Evolutionary conservation across 2,113 vertebrate species (phyloP).

Genomic region (Hymenochirus boettgeri): DNA sequence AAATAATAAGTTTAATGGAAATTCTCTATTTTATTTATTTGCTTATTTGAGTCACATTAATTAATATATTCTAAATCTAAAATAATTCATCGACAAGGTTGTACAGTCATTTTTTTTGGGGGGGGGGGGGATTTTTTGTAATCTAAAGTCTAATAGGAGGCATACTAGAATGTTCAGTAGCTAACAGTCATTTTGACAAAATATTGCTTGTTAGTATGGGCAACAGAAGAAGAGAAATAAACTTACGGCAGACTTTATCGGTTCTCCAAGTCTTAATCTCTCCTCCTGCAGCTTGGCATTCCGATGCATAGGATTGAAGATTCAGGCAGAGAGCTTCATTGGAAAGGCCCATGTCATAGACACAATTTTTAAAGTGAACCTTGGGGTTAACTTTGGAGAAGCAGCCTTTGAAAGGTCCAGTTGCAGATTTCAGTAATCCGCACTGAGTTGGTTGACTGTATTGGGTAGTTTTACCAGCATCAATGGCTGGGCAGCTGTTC

Average conservation of each 20-base stretch:
- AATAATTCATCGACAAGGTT: too few species aligned
- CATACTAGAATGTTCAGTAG: too few species aligned
- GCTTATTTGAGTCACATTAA: too few species aligned
- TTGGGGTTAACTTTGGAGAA: slow-evolving; percentile 49
- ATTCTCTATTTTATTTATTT: too few species aligned
- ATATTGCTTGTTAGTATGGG: too few species aligned
- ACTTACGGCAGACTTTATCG: slow-evolving; percentile 59
- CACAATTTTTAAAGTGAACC: slow-evolving; percentile 52
- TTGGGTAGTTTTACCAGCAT: neutral
- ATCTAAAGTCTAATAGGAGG: too few species aligned
- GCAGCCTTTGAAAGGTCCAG: slow-evolving; percentile 60
- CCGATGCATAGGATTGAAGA: slow-evolving; percentile 56
- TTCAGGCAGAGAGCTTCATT: slow-evolving; percentile 55
- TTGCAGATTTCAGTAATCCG: slow-evolving; percentile 50
- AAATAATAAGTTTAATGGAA: too few species aligned
- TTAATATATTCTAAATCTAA: too few species aligned
- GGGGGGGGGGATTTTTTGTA: too few species aligned
- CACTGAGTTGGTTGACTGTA: slow-evolving; percentile 41
- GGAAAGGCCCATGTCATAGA: slow-evolving; percentile 54
- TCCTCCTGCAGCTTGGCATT: slow-evolving; percentile 55
- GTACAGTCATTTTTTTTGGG: too few species aligned
- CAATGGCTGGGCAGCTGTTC: slow-evolving; percentile 44
- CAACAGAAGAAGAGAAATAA: too few species aligned
- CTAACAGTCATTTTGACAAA: too few species aligned
- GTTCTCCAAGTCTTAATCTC: slow-evolving; percentile 58